Evolutionary conservation across 53 echinoderm and acorn worm genomes (phyloP), one percentile per base, ranked within the genome.

Genomic region (Stichopus horrens): DNA sequence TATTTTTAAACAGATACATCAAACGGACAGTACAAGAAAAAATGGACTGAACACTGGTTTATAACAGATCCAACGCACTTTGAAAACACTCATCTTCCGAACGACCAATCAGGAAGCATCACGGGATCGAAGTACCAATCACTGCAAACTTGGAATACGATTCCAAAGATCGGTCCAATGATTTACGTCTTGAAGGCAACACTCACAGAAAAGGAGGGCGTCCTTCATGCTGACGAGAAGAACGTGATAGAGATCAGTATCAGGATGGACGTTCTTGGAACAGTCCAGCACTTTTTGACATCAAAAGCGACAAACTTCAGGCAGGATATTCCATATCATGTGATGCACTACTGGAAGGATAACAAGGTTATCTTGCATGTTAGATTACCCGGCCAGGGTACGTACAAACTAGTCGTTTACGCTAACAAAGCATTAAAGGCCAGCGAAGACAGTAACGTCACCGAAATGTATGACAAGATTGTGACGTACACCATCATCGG

Each of bases 31-130:
- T 81, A 57, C 81, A 81, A 55, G 8, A 56, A 58, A 81, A 18
- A 81, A 8, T 81, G 81, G 81, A 19, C 56, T 18, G 81, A 81
- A 56, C 81, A 81, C 11, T 81, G 81, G 81, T 81, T 81, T 81
- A 55, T 81, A 21, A 57, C 57, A 21, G 81, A 81, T 9, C 81
- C 81, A 57, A 21, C 16, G 6, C 81, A 57, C 9, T 81, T 81
- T 53, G 81, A 81, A 20, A 81, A 81, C 81, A 81, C 81, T 7
- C 81, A 81, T 57, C 81, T 81, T 11, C 81, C 81, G 57, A 81
- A 81, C n/a, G 81, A 81, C 8, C 71, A 71, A 71, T 71, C 71
- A 11, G 77, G 55, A 81, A 57, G 57, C 4, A 21, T 6, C 21
- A 58, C 8, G 7, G 11, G n/a, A 57, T 20, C 4, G 57, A 81